Percentiles rank a stretch among this genome's conserved stretches.
Evolutionary conservation across 2,888 invertebrate genomes (phyloP).

Genomic region (Trissoscelio sp.): DNA sequence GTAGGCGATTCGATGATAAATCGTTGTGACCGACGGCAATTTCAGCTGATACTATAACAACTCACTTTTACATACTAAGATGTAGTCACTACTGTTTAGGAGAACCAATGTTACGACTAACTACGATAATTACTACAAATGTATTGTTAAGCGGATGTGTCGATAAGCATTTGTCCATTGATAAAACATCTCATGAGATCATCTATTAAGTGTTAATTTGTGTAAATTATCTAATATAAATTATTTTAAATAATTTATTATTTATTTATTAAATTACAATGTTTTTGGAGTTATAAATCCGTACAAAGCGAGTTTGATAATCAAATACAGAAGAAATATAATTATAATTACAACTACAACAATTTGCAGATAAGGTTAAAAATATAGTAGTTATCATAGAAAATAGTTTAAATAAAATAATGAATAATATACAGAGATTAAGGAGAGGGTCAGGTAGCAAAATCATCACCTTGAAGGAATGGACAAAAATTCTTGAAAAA

Average conservation of each 20-base stretch:
- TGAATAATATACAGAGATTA: too few species aligned
- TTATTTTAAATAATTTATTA: not conserved
- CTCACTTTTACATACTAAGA: conserved; percentile 41
- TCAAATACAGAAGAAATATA: too few species aligned
- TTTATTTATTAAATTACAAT: too few species aligned
- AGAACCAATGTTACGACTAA: conserved; percentile 29
- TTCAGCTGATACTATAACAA: conserved; percentile 47
- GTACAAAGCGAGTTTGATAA: too few species aligned
- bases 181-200: conserved; percentile 8
- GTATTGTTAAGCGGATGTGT: conserved; percentile 20
- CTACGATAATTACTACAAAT: conserved; percentile 48
- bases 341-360: too few species aligned
- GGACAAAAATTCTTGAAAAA: too few species aligned
- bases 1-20: conserved; percentile 61
- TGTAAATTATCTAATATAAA: not conserved
- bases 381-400: too few species aligned
- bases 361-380: too few species aligned
- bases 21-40: conserved; percentile 41
- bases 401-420: too few species aligned
- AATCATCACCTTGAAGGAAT: too few species aligned
- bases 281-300: too few species aligned
- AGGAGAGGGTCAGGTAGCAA: too few species aligned
- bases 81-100: conserved; percentile 59
- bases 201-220: not conserved
- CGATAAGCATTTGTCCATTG: conserved; percentile 8